These are phyloP conservation scores for Sabellastarte sp. DNA, from an alignment of 2,888 invertebrate species.

Conservation along the genomic window DNA sequence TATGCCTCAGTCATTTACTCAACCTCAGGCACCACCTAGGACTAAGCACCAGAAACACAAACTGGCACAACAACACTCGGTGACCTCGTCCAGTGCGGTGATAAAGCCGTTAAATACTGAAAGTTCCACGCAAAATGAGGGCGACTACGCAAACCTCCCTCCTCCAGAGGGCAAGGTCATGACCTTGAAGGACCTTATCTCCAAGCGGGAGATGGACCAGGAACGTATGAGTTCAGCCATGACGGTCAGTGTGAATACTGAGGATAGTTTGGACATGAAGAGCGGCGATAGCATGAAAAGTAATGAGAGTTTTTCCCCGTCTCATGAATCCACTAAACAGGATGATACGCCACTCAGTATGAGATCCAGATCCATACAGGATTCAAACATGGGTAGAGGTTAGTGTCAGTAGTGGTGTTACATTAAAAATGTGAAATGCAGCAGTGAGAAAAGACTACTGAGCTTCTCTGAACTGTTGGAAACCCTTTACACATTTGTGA, in stretches of 20 bases:
- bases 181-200: conserved; percentile 14
- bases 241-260: not conserved
- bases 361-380: conserved; percentile 26
- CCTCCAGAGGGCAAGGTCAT: conserved; percentile 17
- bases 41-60: not conserved
- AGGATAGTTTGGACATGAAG: conserved; percentile 10
- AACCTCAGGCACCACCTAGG: conserved; percentile 1
- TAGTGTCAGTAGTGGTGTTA: no score
- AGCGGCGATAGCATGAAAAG: conserved; percentile 24
- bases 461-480: no score
- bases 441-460: no score
- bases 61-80: not conserved
- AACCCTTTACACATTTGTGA: no score
- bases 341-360: conserved; percentile 32
- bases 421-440: no score
- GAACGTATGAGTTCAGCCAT: conserved; percentile 6
- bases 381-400: no score
- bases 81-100: not conserved
- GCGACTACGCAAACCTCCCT: conserved; percentile 51
- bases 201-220: conserved; percentile 34
- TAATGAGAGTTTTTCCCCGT: conserved; percentile 28
- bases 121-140: conserved; percentile 28
- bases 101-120: no score
- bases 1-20: not conserved
- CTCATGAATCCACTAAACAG: conserved; percentile 23